Base-by-base conservation (phyloP, 2,888 invertebrate species). In the Patella ulyssiponensis region DNA sequence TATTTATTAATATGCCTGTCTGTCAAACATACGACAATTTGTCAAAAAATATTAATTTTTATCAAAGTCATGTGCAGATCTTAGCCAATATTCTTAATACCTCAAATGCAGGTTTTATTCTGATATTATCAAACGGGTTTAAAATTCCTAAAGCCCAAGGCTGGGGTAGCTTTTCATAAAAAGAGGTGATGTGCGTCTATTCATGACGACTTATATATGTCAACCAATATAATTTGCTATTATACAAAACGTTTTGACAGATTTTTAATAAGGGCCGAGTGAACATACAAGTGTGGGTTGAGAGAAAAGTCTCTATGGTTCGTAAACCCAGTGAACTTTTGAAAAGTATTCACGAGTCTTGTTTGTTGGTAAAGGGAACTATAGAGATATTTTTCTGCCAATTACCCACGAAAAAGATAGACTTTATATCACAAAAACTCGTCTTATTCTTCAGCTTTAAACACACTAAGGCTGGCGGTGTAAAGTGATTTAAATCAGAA, bases 321-420 rank as follows among this genome's bases (percentile, higher is more conserved):
- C 44, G 44, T 44, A 44, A 44, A 64, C 64, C 4, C 20, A 20
- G 14, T 64, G 64, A 64, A 64, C 64, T 23, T 64, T 64, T 23
- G 33, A 64, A 20, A 64, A 12, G 23, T 23, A 64, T 64, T 64
- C 64, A 64, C 20, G 3, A 14, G 23, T 64, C 23, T 64, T 64
- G 64, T 64, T 64, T 64, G 64, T 64, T 64, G 20, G 64, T 64
- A 64, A 23, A 23, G 20, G 64, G 64, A 23, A 64, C 20, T 23
- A 64, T 64, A 64, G 64, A 64, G 23, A 23, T 64, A 64, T 64
- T 64, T 64, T 64, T 64, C 64, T 64, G 64, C 64, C 64, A 64
- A 64, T 64, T 64, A 64, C 64, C 64, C 64, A 64, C 64, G 64
- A 20, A 64, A 64, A 64, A 64, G 20, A 64, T 20, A 11, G 20